Evolutionary conservation across 2,888 invertebrate species (phyloP).

Genomic region (Acleris cristana): DNA sequence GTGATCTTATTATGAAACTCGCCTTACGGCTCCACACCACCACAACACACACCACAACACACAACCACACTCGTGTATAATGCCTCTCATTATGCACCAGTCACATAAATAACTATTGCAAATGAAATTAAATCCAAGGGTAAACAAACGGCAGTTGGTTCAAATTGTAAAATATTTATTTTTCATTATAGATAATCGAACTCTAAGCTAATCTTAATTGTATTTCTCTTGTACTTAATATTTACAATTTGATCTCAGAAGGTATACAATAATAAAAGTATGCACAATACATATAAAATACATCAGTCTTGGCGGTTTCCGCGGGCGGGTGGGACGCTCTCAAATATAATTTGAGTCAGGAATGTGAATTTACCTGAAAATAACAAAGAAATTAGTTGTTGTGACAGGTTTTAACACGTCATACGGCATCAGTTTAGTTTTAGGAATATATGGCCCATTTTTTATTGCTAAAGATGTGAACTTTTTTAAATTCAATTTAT

Average conservation of each 20-base stretch:
- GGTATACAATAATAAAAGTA: conserved; percentile 14
- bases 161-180: conserved; percentile 27
- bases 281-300: conserved; percentile 32
- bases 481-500: too few relatives aligned
- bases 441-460: too few relatives aligned
- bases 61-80: too few relatives aligned
- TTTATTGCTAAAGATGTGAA: too few relatives aligned
- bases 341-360: conserved; percentile 86
- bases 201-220: conserved; percentile 17
- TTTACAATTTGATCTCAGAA: conserved; percentile 32
- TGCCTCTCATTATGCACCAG: too few relatives aligned
- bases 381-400: conserved; percentile 41
- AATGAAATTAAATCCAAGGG: neutral
- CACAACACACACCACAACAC: too few relatives aligned
- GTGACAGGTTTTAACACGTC: too few relatives aligned
- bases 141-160: neutral
- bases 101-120: too few relatives aligned
- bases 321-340: conserved; percentile 85
- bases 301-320: conserved; percentile 69
- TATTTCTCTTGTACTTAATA: conserved; percentile 23
- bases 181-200: conserved; percentile 6
- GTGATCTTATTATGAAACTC: too few relatives aligned
- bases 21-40: too few relatives aligned
- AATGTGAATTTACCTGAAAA: conserved; percentile 86
- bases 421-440: too few relatives aligned